These are phyloP conservation scores for Musca vetustissima DNA, from an alignment of 1,140 invertebrate genomes.

Conservation along the genomic window DNA sequence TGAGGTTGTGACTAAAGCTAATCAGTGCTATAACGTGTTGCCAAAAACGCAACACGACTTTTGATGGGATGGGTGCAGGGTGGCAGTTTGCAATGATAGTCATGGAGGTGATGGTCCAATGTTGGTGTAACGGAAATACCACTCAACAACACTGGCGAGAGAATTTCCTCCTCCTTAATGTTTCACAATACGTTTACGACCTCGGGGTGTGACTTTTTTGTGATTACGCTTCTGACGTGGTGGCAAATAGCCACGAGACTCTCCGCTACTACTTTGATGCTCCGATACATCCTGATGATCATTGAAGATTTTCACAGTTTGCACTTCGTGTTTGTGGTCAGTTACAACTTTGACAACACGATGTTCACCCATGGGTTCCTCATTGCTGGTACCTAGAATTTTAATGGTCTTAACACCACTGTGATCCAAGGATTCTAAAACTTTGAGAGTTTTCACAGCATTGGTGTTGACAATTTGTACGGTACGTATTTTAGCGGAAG, in stretches of 20 bases:
- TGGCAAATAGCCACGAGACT: conserved; percentile 11
- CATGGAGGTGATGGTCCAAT: neutral
- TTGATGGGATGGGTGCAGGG: too few species aligned
- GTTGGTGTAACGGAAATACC: neutral
- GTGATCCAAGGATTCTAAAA: conserved; percentile 41
- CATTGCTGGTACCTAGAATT: conserved; percentile 41
- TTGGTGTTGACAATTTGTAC: conserved; percentile 46
- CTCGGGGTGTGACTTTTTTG: neutral
- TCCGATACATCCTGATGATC: conserved; percentile 32
- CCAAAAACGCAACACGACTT: conserved; percentile 8
- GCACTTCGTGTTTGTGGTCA: conserved; percentile 29
- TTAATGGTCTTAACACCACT: conserved; percentile 48
- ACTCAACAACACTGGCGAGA: too few species aligned
- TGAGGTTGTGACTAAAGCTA: conserved; percentile 37
- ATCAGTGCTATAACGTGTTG: conserved; percentile 42
- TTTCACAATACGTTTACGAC: neutral
- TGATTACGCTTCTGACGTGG: conserved; percentile 10
- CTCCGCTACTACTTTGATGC: neutral
- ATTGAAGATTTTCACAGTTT: conserved; percentile 49
- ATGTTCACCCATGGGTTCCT: conserved; percentile 42
- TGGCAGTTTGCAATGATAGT: too few species aligned
- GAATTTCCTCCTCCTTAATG: neutral
- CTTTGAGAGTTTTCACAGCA: conserved; percentile 42
- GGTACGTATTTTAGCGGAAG: conserved; percentile 35
- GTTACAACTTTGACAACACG: conserved; percentile 45